Evolutionary conservation across 2,888 invertebrate genomes (phyloP).

Genomic region (Papilio protenor): DNA sequence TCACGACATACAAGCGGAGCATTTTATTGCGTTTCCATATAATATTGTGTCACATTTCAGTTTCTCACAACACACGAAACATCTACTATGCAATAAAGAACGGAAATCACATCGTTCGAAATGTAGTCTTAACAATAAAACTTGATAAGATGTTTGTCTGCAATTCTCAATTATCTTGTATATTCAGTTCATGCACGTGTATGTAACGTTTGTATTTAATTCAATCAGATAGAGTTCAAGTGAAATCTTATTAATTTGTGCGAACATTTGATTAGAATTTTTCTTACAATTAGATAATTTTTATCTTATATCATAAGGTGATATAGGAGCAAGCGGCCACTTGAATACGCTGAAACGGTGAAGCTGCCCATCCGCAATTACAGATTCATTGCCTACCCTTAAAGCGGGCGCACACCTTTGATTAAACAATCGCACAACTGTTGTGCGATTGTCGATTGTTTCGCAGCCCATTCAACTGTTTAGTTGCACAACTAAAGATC

Average conservation of each 20-base stretch:
- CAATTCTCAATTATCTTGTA: constrained; percentile 17
- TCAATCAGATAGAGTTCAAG: background rate
- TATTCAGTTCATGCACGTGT: background rate
- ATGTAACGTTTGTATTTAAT: background rate
- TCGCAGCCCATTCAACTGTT: no score
- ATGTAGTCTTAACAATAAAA: constrained; percentile 22
- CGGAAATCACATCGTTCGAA: constrained; percentile 24
- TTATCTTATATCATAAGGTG: no score
- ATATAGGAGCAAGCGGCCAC: no score
- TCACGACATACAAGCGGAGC: constrained; percentile 28
- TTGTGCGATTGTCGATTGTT: no score
- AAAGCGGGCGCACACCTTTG: no score
- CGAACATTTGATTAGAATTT: no score
- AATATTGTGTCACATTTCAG: constrained; percentile 37
- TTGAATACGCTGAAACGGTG: no score
- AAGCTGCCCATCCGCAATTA: no score
- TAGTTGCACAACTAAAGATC: no score
- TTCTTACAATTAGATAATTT: no score
- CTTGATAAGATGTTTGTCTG: background rate
- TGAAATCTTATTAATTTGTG: background rate
- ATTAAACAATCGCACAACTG: no score
- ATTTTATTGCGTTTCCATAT: constrained; percentile 40
- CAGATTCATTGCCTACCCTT: no score
- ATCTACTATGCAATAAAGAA: constrained; percentile 17
- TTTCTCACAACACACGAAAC: constrained; percentile 9